Conservation (phyloP, 2,113 vertebrate species). For the Ceyx margarethae region DNA sequence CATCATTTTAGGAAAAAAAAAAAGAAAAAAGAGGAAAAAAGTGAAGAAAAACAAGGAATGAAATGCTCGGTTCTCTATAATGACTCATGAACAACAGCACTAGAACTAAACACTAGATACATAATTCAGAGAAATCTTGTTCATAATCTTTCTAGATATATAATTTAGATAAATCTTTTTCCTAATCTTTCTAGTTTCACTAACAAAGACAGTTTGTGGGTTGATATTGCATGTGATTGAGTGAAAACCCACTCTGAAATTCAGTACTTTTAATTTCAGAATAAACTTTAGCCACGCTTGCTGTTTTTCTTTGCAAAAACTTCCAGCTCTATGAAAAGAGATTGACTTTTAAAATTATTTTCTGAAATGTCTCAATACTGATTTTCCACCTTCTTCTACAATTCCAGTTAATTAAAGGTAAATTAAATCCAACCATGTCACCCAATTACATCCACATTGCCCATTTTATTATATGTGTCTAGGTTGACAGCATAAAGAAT, state of each 20-base stretch:
- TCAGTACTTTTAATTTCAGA: not conserved
- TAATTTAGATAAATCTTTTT: not conserved
- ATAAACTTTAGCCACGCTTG: not conserved
- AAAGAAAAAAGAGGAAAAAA: not conserved
- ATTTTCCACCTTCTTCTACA: conserved; percentile 13
- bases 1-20: rapidly evolving
- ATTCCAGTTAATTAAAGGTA: conserved; percentile 62
- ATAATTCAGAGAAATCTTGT: not conserved
- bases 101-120: not conserved
- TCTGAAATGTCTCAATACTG: conserved; percentile 9
- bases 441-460: conserved; percentile 58
- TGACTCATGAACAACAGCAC: rapidly evolving
- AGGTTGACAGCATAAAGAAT: conserved; percentile 71
- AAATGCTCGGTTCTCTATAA: not conserved
- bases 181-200: not conserved
- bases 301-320: not conserved
- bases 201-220: not conserved
- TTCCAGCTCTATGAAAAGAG: not conserved
- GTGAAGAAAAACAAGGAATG: too few relatives aligned
- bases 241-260: not conserved
- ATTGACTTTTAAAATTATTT: not conserved
- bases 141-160: not conserved
- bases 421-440: conserved; percentile 65
- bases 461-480: conserved; percentile 60
- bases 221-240: not conserved